Base-by-base conservation (phyloP, 2,888 invertebrate species). In the Chymomyza fuscimana region DNA sequence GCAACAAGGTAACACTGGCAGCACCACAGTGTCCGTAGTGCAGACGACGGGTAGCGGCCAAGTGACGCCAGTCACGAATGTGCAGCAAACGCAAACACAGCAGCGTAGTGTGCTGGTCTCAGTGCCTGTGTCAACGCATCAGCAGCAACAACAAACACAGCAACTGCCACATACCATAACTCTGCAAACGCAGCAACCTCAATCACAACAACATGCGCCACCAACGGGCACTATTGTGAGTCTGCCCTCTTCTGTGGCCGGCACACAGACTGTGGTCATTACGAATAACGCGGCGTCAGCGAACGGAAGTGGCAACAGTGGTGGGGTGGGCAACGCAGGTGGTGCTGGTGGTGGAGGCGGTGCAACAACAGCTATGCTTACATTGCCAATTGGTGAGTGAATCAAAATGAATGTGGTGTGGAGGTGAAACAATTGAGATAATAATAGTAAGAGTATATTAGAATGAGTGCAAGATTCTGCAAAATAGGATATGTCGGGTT, bases 61-160 rank as follows among this genome's bases (percentile, higher is more conserved):
- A 4, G 66, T 73, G 4, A 72, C 80, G 52, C 64, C 72, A 46
- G 73, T 63, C 59, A 78, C 76, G 51, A 73, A 73, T 61, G 70
- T 72, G 54, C 86, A 87, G 67, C 78, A 80, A 67, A 63, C 79
- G 12, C 88, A 86, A 67, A 75, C 88, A 5, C 90, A 90, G 61
- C 92, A 93, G 69, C 92, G 93, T 59, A 95, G 95, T 62, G 93
- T 95, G 70, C 92, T 95, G 70, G 95, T 95, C 69, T 95, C 95
- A 56, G 94, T 95, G 74, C 95, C 95, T 69, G 93, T 93, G 74
- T 90, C 91, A 62, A 73, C 89, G 70, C 87, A 90, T 72, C 86
- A 86, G 92, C 93, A 59, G 92, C 83, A 85, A 54, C 92, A 19
- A 92, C 92, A 3, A 32, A 9, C 32, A 54, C 40, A 46, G 40